Percentiles rank a stretch among this genome's conserved stretches.
These are phyloP conservation scores for Tipula helvola DNA, from an alignment of 2,888 invertebrate genomes.

Conservation along the genomic window DNA sequence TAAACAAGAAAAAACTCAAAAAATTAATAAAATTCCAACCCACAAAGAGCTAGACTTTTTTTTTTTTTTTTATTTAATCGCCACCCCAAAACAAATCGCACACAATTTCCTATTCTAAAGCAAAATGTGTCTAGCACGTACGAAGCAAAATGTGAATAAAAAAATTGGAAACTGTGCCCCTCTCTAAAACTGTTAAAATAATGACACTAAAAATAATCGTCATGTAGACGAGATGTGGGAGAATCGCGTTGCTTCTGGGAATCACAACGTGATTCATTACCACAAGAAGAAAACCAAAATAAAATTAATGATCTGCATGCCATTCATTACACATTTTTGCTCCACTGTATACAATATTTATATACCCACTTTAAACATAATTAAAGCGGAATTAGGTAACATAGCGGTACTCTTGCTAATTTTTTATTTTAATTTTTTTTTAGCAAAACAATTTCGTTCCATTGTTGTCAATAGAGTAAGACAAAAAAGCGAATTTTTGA, in stretches of 20 bases:
- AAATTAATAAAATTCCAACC: background rate
- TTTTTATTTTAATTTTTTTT: background rate
- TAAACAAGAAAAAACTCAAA: background rate
- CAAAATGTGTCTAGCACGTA: background rate
- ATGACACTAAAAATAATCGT: background rate
- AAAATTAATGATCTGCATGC: background rate
- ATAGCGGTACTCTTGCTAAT: background rate
- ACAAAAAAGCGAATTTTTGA: background rate
- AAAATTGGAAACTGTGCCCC: background rate
- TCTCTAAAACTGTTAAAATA: background rate
- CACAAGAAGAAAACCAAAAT: background rate
- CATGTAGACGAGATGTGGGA: background rate
- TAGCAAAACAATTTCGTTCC: background rate
- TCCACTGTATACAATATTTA: background rate
- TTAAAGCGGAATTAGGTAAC: background rate
- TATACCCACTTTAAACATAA: background rate
- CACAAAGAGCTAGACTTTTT: background rate
- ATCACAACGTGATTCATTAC: background rate
- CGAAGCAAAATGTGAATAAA: background rate
- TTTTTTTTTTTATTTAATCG: background rate
- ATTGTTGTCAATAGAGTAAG: background rate
- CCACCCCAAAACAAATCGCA: background rate
- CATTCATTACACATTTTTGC: background rate
- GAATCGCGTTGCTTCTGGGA: background rate
- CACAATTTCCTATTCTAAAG: background rate